Evolutionary conservation across 2,888 invertebrate species (phyloP).

Genomic region (Drosophila mercatorum): DNA sequence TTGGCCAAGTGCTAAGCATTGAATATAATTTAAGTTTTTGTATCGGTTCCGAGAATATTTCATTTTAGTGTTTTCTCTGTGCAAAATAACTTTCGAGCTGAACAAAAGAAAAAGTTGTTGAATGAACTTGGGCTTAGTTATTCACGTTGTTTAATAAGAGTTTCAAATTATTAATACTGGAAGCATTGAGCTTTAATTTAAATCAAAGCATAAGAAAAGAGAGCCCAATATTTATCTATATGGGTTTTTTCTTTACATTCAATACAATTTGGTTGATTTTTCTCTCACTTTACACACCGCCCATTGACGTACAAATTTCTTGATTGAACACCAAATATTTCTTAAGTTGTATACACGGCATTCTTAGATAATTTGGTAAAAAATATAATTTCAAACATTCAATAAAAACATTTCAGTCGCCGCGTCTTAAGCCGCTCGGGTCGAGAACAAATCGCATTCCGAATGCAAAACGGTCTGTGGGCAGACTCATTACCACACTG

Average conservation of each 20-base stretch:
- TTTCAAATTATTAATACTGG: too few relatives aligned
- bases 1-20: conserved; percentile 31
- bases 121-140: too few relatives aligned
- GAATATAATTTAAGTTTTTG: conserved; percentile 15
- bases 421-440: conserved; percentile 77
- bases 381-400: conserved; percentile 44
- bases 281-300: background rate
- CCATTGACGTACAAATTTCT: conserved; percentile 6
- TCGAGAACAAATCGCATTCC: conserved; percentile 83
- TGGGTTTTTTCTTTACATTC: too few relatives aligned
- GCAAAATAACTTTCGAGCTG: background rate
- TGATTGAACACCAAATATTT: conserved; percentile 33
- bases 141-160: background rate
- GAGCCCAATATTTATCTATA: too few relatives aligned
- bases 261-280: background rate
- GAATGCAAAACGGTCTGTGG: conserved; percentile 82
- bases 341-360: conserved; percentile 27
- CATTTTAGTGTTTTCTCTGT: background rate
- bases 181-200: too few relatives aligned
- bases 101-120: too few relatives aligned
- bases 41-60: conserved; percentile 4
- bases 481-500: conserved; percentile 81
- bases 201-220: too few relatives aligned
- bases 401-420: conserved; percentile 46
- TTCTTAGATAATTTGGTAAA: conserved; percentile 43